A percentile compares a stretch with the other conserved stretches of the same genome.
These are phyloP conservation scores for Isichthys henryi DNA, from an alignment of 2,113 vertebrate genomes.

Conservation along the genomic window DNA sequence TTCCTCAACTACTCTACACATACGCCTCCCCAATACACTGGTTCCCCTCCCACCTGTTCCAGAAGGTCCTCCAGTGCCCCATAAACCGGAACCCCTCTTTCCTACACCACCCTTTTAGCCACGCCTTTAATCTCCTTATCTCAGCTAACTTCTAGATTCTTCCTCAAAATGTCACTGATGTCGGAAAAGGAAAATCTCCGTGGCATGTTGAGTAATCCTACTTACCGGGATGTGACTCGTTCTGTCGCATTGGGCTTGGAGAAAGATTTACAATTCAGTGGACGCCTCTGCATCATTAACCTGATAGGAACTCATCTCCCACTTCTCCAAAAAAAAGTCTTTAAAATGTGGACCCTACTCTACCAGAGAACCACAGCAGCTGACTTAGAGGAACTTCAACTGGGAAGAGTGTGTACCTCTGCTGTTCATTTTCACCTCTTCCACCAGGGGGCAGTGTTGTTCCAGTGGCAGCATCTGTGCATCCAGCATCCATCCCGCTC, in stretches of 20 bases:
- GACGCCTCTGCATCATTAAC: background rate
- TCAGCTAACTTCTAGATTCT: too few relatives aligned
- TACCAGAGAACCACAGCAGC: background rate
- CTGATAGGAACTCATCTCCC: background rate
- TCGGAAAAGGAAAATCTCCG: background rate
- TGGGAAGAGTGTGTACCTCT: background rate
- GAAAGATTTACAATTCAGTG: background rate
- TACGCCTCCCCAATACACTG: too few relatives aligned
- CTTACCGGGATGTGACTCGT: background rate
- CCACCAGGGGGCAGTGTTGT: constrained; percentile 34
- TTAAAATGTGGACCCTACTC: background rate
- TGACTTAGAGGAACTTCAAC: background rate
- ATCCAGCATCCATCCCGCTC: background rate
- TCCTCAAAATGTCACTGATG: background rate
- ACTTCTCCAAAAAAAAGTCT: background rate
- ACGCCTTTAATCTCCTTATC: too few relatives aligned
- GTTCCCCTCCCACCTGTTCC: too few relatives aligned
- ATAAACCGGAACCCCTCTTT: too few relatives aligned
- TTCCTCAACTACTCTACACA: too few relatives aligned
- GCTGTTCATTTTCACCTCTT: background rate
- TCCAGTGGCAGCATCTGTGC: background rate
- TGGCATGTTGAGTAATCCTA: background rate
- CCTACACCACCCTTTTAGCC: too few relatives aligned
- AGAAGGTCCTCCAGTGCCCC: too few relatives aligned
- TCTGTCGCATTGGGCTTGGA: background rate